A percentile compares a stretch with the other conserved stretches of the same genome.
Evolutionary conservation across 2,888 invertebrate genomes (phyloP).

Genomic region (Linnaemya tessellans): DNA sequence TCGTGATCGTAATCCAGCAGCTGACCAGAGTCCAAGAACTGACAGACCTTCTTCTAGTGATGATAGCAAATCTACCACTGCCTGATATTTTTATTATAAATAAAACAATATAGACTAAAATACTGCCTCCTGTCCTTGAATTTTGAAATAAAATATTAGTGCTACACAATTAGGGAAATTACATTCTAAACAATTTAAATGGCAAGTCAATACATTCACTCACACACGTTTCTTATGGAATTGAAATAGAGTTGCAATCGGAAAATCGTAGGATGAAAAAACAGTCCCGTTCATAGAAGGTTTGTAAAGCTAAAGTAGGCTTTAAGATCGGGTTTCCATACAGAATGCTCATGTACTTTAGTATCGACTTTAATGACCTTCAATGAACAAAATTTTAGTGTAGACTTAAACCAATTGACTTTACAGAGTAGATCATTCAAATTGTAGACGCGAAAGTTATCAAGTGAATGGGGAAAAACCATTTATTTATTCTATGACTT

Average conservation of each 20-base stretch:
- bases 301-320: no score
- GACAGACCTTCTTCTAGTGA: conserved; percentile 65
- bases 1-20: conserved; percentile 70
- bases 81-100: conserved; percentile 77
- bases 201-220: conserved; percentile 12
- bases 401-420: not conserved
- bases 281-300: no score
- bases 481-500: not conserved
- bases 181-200: conserved; percentile 16
- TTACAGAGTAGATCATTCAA: no score
- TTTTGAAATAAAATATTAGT: conserved; percentile 20
- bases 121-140: conserved; percentile 38
- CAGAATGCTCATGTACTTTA: no score
- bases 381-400: not conserved
- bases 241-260: conserved; percentile 29
- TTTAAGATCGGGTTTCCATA: no score
- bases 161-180: conserved; percentile 65
- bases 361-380: no score
- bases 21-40: conserved; percentile 60
- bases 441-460: no score
- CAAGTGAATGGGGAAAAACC: not conserved
- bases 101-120: conserved; percentile 36
- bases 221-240: conserved; percentile 30
- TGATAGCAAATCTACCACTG: conserved; percentile 76
- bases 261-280: not conserved